phyloP scores from a whole-genome alignment of 2,797 vertebrate genomes.

The Eidolon dupreanum region DNA sequence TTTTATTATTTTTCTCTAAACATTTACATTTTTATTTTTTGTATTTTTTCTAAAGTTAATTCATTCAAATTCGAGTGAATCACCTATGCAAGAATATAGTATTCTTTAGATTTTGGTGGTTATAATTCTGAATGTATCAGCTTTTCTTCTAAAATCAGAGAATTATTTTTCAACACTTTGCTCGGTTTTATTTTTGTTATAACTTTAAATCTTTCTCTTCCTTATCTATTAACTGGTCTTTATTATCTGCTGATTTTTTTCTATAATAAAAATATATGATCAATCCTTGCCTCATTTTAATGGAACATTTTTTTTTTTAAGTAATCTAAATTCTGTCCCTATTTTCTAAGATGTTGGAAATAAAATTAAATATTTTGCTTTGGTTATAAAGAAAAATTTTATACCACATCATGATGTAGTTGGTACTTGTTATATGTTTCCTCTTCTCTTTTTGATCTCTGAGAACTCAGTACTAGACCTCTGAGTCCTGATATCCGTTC shows the following conservation, averaged over 20 bases:
- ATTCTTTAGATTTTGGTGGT: neutral
- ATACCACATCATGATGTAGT: neutral
- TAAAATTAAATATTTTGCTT: neutral
- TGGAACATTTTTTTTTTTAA: neutral
- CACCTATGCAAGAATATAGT: neutral
- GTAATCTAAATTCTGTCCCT: neutral
- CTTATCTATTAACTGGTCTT: neutral
- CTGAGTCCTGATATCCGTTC: neutral
- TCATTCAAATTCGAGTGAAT: neutral
- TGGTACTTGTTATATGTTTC: neutral
- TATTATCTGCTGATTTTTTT: neutral
- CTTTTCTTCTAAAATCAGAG: neutral
- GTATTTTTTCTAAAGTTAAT: neutral
- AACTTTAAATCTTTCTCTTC: neutral
- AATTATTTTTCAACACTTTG: neutral
- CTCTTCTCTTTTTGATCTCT: neutral
- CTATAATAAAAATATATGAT: neutral
- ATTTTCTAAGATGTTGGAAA: neutral
- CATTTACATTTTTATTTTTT: neutral
- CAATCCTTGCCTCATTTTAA: neutral
- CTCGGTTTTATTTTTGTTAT: neutral
- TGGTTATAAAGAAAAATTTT: neutral
- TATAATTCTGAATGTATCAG: neutral
- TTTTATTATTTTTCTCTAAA: neutral
- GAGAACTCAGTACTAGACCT: neutral